Base-by-base conservation (phyloP, 2,113 vertebrate genomes). In the Cyprinodon tularosa region DNA sequence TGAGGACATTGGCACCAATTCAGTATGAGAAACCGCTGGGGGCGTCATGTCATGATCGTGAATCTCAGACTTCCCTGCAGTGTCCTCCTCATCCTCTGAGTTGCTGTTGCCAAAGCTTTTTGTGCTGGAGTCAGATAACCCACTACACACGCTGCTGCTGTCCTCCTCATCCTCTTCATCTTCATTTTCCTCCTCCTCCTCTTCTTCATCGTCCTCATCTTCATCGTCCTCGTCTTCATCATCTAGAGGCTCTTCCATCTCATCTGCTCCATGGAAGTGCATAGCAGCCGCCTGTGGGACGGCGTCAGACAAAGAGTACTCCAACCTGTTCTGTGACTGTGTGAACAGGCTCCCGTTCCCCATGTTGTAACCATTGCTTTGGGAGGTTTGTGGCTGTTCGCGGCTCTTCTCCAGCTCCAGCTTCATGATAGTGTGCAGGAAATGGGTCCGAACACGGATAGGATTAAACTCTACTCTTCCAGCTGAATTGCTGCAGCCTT, bases 341-440 rank as follows among this genome's bases (percentile, higher is more conserved):
- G 94, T 94, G 76, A 97, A 80, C 22, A 96, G 90, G 77, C 93
- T 95, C 50, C 93, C 84, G 71, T 94, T 93, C 15, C 92, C 87
- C 79, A 96, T 95, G 11, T 95, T 93, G 10, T 95, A 98, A 86
- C 97, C 96, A 2, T 97, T 98, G 71, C 94, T 88, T 0, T 94
- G 83, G 3, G 96, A 86, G 12, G 93, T 92, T 77, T 93, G 90
- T 88, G 97, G 97, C 90, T 98, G 97, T 93, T 98, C 97, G 4
- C 96, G 95, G 62, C 95, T 98, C 91, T 98, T 99, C 93, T 99
- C 98, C 89, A 99, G 93, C 87, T 99, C 97, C 39, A 99, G 96
- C 93, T 98, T 99, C 98, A 99, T 99, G 86, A 99, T 98, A 40
- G 98, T 99, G 95, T 99, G 98, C 93, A 99, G 94, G 94, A 99